Conservation (phyloP, 2,888 invertebrate species). For the Acrocyrtus sp. region DNA sequence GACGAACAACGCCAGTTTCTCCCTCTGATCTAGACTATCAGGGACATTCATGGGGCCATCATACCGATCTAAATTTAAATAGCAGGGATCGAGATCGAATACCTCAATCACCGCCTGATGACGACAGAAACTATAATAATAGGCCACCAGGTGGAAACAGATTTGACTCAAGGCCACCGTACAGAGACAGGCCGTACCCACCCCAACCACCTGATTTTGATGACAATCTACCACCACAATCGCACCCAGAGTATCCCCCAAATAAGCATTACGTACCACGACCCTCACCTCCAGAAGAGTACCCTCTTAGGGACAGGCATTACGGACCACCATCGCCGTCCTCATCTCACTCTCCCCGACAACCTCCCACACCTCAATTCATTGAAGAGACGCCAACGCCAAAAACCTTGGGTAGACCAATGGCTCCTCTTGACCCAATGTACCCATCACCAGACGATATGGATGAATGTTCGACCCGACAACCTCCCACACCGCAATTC, state of each 20-base stretch:
- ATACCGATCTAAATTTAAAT: slow-evolving; percentile 7
- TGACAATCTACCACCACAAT: background rate
- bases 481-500: background rate
- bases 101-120: background rate
- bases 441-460: background rate
- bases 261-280: slow-evolving; percentile 4
- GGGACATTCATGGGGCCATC: slow-evolving; percentile 47
- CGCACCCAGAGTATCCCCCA: background rate
- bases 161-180: slow-evolving; percentile 12
- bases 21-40: slow-evolving; percentile 27
- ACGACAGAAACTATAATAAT: background rate
- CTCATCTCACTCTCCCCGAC: background rate
- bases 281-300: background rate
- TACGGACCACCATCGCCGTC: background rate
- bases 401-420: slow-evolving; percentile 26
- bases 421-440: slow-evolving; percentile 22
- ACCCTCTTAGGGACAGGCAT: background rate
- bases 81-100: background rate
- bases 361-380: background rate
- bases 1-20: background rate
- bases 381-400: slow-evolving; percentile 26
- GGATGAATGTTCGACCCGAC: background rate
- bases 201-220: background rate
- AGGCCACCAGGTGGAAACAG: slow-evolving; percentile 2
- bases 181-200: no score